Percentiles rank a stretch among this genome's conserved stretches.
phyloP scores from a whole-genome alignment of 2,113 vertebrate genomes.

The Calidris pugnax region DNA sequence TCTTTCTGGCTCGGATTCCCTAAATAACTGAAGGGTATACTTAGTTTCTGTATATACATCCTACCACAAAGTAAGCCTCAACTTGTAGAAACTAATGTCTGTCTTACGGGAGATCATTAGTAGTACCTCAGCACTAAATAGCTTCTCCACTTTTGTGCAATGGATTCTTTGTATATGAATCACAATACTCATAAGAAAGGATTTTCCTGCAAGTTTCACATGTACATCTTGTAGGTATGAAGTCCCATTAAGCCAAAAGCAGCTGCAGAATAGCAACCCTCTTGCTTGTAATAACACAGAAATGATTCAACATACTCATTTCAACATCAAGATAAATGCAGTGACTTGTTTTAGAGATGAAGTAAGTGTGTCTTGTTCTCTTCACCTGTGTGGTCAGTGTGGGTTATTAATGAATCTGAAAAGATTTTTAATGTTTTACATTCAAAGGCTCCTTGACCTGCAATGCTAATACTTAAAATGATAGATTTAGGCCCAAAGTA shows the following conservation, averaged over 20 bases:
- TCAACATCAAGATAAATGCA: background rate
- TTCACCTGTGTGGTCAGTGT: background rate
- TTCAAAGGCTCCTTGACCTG: background rate
- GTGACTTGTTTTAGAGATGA: slow-evolving; percentile 7
- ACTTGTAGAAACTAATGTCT: background rate
- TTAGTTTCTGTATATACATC: background rate
- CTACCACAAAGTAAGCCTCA: background rate
- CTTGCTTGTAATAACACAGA: background rate
- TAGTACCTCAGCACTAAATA: background rate
- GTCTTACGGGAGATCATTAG: background rate
- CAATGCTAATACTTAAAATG: background rate
- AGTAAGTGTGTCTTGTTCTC: background rate
- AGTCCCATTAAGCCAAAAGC: background rate
- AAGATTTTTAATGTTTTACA: background rate
- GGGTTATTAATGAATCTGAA: background rate
- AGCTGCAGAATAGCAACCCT: background rate
- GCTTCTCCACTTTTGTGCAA: background rate
- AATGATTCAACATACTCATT: background rate
- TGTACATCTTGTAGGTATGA: background rate
- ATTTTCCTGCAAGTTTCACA: background rate
- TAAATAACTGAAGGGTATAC: background rate
- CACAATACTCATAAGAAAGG: background rate
- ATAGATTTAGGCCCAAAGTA: background rate
- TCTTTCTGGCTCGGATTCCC: background rate
- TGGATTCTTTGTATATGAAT: background rate